These are phyloP conservation scores for Acleris sparsana DNA, from an alignment of 2,888 invertebrate genomes.

Conservation along the genomic window DNA sequence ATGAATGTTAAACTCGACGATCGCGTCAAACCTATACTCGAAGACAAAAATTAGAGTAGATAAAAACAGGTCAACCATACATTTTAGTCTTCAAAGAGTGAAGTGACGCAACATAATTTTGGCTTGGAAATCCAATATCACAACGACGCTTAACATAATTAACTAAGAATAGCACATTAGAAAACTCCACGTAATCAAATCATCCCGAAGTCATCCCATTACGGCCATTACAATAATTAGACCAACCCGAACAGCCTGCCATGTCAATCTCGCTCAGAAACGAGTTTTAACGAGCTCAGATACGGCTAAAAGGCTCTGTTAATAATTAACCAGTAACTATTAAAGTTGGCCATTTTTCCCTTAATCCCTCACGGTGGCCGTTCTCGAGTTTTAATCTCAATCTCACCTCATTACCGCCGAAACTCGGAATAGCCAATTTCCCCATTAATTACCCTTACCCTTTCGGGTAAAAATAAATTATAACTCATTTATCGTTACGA, in stretches of 20 bases:
- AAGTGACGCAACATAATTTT: too few relatives aligned
- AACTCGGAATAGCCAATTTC: conserved; percentile 82
- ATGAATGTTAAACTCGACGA: too few relatives aligned
- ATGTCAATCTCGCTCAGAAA: conserved; percentile 29
- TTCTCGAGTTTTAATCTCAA: conserved; percentile 79
- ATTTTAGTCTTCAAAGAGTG: too few relatives aligned
- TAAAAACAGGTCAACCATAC: too few relatives aligned
- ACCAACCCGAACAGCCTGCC: conserved; percentile 4
- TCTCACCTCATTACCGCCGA: conserved; percentile 81
- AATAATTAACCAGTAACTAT: conserved; percentile 50
- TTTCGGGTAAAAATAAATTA: conserved; percentile 82
- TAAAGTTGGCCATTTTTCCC: conserved; percentile 56
- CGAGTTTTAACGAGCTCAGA: conserved; percentile 20
- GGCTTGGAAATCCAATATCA: too few relatives aligned
- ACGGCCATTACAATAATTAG: conserved; percentile 30
- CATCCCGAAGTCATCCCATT: conserved; percentile 17
- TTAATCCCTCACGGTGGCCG: conserved; percentile 73
- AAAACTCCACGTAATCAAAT: conserved; percentile 12
- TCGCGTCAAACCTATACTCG: too few relatives aligned
- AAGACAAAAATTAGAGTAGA: too few relatives aligned
- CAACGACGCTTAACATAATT: neutral
- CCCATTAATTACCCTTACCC: conserved; percentile 81
- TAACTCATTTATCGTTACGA: conserved; percentile 80
- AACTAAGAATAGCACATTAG: neutral
- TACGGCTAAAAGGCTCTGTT: conserved; percentile 19